Base-by-base conservation (phyloP, 1,140 invertebrate species). In the Drosophila simulans region DNA sequence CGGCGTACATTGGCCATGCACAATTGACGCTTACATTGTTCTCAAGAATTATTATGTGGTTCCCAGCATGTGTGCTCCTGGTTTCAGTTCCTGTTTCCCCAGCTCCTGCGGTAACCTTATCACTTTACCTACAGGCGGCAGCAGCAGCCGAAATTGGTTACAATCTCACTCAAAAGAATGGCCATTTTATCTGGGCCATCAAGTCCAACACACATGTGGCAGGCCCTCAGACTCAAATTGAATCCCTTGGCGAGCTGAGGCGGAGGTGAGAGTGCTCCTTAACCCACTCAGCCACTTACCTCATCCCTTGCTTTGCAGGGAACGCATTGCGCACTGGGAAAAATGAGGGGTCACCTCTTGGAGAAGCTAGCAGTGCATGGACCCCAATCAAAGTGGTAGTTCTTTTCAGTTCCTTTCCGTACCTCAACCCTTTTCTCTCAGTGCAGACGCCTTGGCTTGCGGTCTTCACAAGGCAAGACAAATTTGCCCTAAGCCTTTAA, bases 11-110 rank as follows among this genome's bases (percentile, higher is more conserved):
- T 86, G 65, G 83, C 82, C 79, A 88, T 82, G 82, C 83, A 88
- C 83, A 86, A 86, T 88, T 86, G 83, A 86, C 83, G 83, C 84
- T 80, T 86, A 86, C 83, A 86, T 86, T 86, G 83, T 86, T 86
- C 79, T 79, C 71, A 70, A 86, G 83, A 86, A 86, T 86, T 86
- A 86, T 86, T 86, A 86, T 86, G 83, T 79, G 83, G 83, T 86
- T 88, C 81, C 65, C 83, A 86, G 77, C 78, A 85, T 77, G 81
- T 77, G 72, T 75, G 57, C 77, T 56, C 63, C 55, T 72, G 42
- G 57, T 53, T 15, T 46, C 31, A 31, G 57, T 56, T 54, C 56
- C 53, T 55, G 64, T 42, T 40, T 13, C 34, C 56, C 43, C 40
- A 15, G 31, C 31, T 25, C 63, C 43, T 45, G 8, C 15, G 8